phyloP scores from a whole-genome alignment of 1,140 invertebrate species.

The Scylla paramamosain region DNA sequence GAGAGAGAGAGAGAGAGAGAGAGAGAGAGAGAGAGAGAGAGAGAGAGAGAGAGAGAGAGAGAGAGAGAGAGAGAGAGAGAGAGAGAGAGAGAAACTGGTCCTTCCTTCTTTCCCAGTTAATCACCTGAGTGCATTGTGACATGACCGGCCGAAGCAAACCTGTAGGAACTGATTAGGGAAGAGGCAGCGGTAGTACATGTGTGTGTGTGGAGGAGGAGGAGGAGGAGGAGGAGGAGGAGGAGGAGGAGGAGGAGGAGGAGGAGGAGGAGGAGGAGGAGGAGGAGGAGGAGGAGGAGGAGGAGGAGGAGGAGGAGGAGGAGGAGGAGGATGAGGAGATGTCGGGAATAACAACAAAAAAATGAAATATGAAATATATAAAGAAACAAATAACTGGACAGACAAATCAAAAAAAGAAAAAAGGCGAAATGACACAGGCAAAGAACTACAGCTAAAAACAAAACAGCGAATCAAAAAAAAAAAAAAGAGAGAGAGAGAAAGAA shows the following conservation, averaged over 20 bases:
- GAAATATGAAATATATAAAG: no score
- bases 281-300: background rate
- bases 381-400: no score
- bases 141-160: background rate
- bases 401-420: background rate
- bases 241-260: no score
- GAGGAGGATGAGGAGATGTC: background rate
- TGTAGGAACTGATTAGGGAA: background rate
- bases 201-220: background rate
- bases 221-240: background rate
- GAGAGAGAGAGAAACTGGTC: conserved; percentile 9
- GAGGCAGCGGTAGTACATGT: background rate
- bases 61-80: conserved; percentile 20
- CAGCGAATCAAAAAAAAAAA: background rate
- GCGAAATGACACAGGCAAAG: background rate
- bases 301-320: background rate
- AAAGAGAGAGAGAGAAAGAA: background rate
- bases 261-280: no score
- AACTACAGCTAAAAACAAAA: background rate
- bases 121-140: background rate
- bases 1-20: background rate
- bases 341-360: no score
- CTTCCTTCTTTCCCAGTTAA: background rate
- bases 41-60: conserved; percentile 2
- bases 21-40: background rate